phyloP scores from a whole-genome alignment of 2,113 vertebrate genomes.

The Nothobranchius kuhntae region DNA sequence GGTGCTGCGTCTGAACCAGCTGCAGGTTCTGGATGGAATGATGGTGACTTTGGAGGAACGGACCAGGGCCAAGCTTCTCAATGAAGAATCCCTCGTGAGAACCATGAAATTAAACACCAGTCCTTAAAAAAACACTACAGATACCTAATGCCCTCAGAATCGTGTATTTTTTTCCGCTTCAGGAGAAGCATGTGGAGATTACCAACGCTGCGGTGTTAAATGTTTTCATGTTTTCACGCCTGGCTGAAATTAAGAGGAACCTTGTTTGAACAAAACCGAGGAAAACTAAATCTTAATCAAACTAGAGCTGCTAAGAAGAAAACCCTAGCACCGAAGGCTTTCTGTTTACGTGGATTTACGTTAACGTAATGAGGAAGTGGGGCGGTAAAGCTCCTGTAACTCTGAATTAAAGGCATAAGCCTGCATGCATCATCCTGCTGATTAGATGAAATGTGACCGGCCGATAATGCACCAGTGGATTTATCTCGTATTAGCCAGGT shows the following conservation, averaged over 20 bases:
- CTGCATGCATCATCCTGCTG: conserved; percentile 77
- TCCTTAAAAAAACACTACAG: neutral
- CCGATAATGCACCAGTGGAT: conserved; percentile 78
- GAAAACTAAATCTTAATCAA: conserved; percentile 25
- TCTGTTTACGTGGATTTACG: conserved; percentile 51
- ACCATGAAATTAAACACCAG: neutral
- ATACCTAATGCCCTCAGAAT: neutral
- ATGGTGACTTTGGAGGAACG: conserved; percentile 81
- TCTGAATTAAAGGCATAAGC: conserved; percentile 77
- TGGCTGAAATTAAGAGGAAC: no score
- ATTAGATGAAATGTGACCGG: conserved; percentile 79
- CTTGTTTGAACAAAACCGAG: conserved; percentile 21
- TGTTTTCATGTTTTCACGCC: no score
- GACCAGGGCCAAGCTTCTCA: conserved; percentile 80
- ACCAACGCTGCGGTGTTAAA: no score
- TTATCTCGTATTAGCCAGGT: conserved; percentile 77
- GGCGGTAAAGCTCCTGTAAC: conserved; percentile 62
- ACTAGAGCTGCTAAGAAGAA: conserved; percentile 10
- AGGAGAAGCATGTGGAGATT: no score
- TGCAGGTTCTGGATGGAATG: conserved; percentile 86
- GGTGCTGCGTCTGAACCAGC: conserved; percentile 76
- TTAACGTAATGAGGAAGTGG: conserved; percentile 53
- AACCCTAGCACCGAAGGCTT: conserved; percentile 45
- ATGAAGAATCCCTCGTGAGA: conserved; percentile 78
- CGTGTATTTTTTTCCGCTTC: neutral